These are phyloP conservation scores for Melitaea cinxia DNA, from an alignment of 1,140 invertebrate species.

Conservation along the genomic window DNA sequence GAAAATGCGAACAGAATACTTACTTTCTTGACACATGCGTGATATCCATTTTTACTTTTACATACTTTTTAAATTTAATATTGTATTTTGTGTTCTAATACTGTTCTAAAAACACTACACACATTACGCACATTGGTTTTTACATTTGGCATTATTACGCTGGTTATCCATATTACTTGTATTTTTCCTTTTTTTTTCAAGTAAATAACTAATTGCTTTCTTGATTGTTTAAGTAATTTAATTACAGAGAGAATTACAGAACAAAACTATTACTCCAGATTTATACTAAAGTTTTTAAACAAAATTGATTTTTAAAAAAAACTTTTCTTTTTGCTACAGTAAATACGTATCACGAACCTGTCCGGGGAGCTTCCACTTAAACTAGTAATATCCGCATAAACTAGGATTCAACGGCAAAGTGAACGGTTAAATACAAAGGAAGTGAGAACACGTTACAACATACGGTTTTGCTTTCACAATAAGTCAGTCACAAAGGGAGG, in stretches of 20 bases:
- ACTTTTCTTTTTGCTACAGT: not conserved
- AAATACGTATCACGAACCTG: not conserved
- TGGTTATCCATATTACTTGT: too few relatives aligned
- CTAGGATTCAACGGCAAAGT: not conserved
- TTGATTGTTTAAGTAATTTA: too few relatives aligned
- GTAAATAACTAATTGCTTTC: too few relatives aligned
- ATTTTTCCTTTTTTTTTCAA: too few relatives aligned
- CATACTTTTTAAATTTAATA: too few relatives aligned
- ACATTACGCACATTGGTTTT: too few relatives aligned
- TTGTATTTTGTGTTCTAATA: too few relatives aligned
- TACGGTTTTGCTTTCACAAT: not conserved
- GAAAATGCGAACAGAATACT: not conserved
- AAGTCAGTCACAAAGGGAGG: not conserved
- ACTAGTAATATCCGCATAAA: slow-evolving; percentile 10
- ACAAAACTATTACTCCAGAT: not conserved
- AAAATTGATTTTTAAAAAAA: not conserved
- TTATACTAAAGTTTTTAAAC: not conserved
- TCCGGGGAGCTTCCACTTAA: not conserved
- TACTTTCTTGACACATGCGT: too few relatives aligned
- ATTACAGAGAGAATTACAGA: too few relatives aligned
- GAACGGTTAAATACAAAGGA: slow-evolving; percentile 9
- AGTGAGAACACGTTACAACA: not conserved
- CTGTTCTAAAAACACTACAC: too few relatives aligned
- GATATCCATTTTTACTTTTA: too few relatives aligned
- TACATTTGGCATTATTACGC: too few relatives aligned